Evolutionary conservation across 2,888 invertebrate species (phyloP), one percentile per base, ranked within the genome.

Genomic region (Arge pagana): DNA sequence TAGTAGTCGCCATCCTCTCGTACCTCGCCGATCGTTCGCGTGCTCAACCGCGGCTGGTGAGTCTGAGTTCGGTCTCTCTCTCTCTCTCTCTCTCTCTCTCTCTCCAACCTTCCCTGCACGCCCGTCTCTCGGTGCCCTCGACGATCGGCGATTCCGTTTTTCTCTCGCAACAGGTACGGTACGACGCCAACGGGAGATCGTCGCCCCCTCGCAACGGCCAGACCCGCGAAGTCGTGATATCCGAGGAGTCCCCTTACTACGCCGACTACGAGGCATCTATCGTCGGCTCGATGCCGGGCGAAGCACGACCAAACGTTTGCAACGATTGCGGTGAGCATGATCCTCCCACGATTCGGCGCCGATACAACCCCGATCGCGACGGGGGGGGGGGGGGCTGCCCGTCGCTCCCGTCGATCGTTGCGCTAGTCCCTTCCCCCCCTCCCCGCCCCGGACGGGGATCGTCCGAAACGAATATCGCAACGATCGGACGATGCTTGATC

Each of bases 241-340:
- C 65, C 19, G 68, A 67, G 43, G 56, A 56, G 30, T 59, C 67
- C 30, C n/a, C n/a, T n/a, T n/a, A n/a, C n/a, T 64, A 64, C 55
- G 52, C 58, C 24, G 66, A 67, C 45, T 64, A 63, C 21, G 60
- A 63, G 51, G 60, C 67, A 37, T 15, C 31, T 5, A 15, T 24
- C 19, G 15, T 23, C 11, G 2, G n/a, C n/a, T n/a, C 51, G 15
- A 39, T 58, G 4, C 48, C 62, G 10, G 58, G n/a, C n/a, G n/a
- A 56, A 43, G 55, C 62, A 56, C 63, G 64, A 16, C 69, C 71
- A 3, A 64, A 64, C 31, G 45, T 65, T 37, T 75, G 75, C 62
- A 58, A 51, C 42, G 61, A 74, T 52, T 75, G 75, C 48, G 73
- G 75, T 75, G 68, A 74, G n/a, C n/a, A n/a, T n/a, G n/a, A n/a